These are phyloP conservation scores for Erebia epiphron DNA, from an alignment of 2,888 invertebrate species.

Conservation along the genomic window DNA sequence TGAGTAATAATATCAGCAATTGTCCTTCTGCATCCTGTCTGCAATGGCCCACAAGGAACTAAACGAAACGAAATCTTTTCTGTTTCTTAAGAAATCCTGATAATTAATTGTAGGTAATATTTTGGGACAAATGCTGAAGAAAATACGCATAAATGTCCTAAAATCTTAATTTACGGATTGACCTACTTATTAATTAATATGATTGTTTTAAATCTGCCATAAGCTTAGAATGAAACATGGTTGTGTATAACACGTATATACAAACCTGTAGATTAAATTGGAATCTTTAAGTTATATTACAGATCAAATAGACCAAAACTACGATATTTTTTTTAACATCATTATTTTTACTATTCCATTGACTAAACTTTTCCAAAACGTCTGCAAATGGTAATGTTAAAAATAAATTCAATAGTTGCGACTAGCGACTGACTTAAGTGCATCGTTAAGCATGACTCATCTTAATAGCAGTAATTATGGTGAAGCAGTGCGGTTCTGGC, in stretches of 20 bases:
- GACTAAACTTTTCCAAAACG: not conserved
- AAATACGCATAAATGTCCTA: too few relatives aligned
- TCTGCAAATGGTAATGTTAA: slow-evolving; percentile 31
- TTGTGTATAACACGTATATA: too few relatives aligned
- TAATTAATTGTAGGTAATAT: too few relatives aligned
- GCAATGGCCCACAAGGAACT: not conserved
- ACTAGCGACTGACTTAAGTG: slow-evolving; percentile 67
- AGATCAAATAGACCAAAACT: not conserved
- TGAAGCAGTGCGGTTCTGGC: slow-evolving; percentile 57
- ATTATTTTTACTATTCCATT: not conserved
- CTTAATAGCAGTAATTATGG: slow-evolving; percentile 77
- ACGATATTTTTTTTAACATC: not conserved
- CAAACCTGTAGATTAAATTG: too few relatives aligned
- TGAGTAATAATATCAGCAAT: not conserved
- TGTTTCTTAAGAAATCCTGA: not conserved
- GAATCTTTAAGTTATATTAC: not conserved
- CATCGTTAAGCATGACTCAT: slow-evolving; percentile 80
- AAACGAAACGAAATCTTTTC: not conserved
- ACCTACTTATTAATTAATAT: too few relatives aligned
- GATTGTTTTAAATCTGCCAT: too few relatives aligned
- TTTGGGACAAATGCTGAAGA: too few relatives aligned
- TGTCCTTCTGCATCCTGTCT: not conserved
- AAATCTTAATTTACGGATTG: too few relatives aligned
- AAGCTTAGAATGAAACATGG: too few relatives aligned
- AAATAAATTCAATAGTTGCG: slow-evolving; percentile 46